These are phyloP conservation scores for Onychostruthus taczanowskii DNA, from an alignment of 2,113 vertebrate genomes.

Conservation along the genomic window DNA sequence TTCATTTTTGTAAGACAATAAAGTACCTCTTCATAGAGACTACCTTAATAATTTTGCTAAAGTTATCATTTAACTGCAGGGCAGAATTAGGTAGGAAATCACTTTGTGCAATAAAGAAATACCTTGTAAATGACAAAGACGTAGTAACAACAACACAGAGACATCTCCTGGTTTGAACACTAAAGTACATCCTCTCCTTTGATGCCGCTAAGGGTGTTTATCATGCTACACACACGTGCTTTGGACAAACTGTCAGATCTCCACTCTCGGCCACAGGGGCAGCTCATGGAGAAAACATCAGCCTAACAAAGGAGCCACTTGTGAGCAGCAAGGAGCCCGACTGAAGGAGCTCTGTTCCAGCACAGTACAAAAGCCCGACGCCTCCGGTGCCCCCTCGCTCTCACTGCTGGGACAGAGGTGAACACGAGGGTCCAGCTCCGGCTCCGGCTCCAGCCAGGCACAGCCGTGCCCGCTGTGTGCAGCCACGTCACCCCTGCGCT, in stretches of 20 bases:
- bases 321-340: accelerated
- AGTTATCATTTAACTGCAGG: not conserved
- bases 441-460: not conserved
- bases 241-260: not conserved
- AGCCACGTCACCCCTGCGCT: not conserved
- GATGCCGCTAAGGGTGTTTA: not conserved
- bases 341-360: accelerated
- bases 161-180: not conserved
- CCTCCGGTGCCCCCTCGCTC: accelerated
- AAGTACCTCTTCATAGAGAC: not conserved
- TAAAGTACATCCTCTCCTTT: not conserved
- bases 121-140: not conserved
- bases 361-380: not conserved
- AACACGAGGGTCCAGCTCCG: not conserved
- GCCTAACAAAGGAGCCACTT: not conserved
- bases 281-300: not conserved
- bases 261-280: not conserved
- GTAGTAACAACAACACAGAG: not conserved
- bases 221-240: accelerated
- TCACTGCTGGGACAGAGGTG: accelerated
- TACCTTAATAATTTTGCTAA: not conserved
- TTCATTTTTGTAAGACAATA: not conserved
- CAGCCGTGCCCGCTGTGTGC: accelerated
- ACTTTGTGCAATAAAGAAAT: not conserved
- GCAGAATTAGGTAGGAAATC: not conserved